A percentile compares a stretch with the other conserved stretches of the same genome.
These are phyloP conservation scores for Cephus cinctus DNA, from an alignment of 1,140 invertebrate species.

Conservation along the genomic window DNA sequence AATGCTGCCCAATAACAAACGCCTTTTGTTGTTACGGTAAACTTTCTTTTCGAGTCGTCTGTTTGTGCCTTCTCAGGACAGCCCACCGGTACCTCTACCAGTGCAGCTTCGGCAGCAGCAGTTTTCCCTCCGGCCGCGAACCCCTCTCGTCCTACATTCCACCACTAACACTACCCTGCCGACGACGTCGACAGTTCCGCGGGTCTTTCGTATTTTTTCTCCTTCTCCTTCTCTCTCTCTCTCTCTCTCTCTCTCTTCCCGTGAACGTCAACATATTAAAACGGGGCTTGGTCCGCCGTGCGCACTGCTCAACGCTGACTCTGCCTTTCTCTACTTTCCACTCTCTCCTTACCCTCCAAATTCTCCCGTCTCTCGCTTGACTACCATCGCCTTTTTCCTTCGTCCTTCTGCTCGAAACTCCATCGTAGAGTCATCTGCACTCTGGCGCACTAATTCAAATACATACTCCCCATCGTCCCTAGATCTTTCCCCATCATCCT, in stretches of 20 bases:
- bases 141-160: slow-evolving; percentile 12
- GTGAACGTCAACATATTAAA: slow-evolving; percentile 53
- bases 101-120: background rate
- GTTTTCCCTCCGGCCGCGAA: slow-evolving; percentile 2
- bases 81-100: slow-evolving; percentile 18
- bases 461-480: too few relatives aligned
- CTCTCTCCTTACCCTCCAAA: slow-evolving; percentile 6
- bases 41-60: slow-evolving; percentile 46
- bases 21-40: slow-evolving; percentile 57
- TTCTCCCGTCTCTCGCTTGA: slow-evolving; percentile 6
- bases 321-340: slow-evolving; percentile 24
- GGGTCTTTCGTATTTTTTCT: slow-evolving; percentile 51
- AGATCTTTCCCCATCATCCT: too few relatives aligned
- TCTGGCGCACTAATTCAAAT: too few relatives aligned
- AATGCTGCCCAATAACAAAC: slow-evolving; percentile 58
- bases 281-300: slow-evolving; percentile 30
- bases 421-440: too few relatives aligned
- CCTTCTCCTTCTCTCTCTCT: slow-evolving; percentile 37
- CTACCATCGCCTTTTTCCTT: background rate
- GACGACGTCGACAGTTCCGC: slow-evolving; percentile 57
- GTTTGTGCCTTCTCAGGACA: slow-evolving; percentile 33
- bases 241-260: slow-evolving; percentile 15
- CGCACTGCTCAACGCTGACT: slow-evolving; percentile 43
- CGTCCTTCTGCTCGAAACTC: too few relatives aligned
- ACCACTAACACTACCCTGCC: too few relatives aligned